Evolutionary conservation across 2,888 invertebrate genomes (phyloP).

Genomic region (Melinopterus prodromus): DNA sequence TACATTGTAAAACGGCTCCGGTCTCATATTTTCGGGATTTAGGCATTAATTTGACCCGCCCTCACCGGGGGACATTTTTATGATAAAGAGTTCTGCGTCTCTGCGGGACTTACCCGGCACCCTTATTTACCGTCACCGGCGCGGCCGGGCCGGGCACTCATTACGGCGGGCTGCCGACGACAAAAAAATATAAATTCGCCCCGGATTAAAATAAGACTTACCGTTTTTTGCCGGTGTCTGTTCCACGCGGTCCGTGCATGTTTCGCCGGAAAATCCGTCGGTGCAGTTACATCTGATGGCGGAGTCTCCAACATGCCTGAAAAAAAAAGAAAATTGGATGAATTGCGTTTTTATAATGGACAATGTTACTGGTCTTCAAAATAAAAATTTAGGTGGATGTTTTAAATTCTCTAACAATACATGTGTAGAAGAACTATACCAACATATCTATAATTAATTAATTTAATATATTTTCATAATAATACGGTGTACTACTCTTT

Average conservation of each 20-base stretch:
- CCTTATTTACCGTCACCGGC: background rate
- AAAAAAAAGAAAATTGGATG: conserved; percentile 27
- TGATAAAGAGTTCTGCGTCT: background rate
- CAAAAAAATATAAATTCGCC: background rate
- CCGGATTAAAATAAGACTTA: conserved; percentile 15
- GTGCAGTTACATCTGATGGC: conserved; percentile 42
- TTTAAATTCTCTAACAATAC: too few species aligned
- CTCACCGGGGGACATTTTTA: conserved; percentile 4
- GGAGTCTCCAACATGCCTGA: conserved; percentile 43
- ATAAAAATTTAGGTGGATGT: too few species aligned
- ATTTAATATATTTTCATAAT: too few species aligned
- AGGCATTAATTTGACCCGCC: background rate
- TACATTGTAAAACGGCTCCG: background rate
- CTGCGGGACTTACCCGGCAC: background rate
- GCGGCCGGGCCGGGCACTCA: background rate
- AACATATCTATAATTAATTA: too few species aligned
- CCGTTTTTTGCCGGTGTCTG: conserved; percentile 30
- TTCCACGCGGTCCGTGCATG: conserved; percentile 33
- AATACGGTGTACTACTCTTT: too few species aligned
- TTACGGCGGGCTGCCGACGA: background rate
- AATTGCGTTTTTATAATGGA: background rate
- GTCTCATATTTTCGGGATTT: background rate
- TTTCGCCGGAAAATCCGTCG: conserved; percentile 40
- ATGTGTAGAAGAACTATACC: too few species aligned
- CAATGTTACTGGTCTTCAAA: too few species aligned